Base-by-base conservation (phyloP, 2,113 vertebrate genomes). In the Zootoca vivipara region DNA sequence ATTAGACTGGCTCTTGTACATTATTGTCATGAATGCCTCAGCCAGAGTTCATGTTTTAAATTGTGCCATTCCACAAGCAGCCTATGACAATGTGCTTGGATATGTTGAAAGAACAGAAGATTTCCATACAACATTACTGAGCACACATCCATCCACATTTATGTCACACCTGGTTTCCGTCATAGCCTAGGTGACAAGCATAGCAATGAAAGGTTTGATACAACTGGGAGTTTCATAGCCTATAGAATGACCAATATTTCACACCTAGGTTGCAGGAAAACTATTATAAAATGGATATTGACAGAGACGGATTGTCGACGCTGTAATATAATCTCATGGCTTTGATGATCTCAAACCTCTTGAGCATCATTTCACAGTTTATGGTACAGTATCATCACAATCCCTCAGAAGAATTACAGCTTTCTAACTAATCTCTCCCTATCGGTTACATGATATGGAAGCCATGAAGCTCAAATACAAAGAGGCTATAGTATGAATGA, bases 381-480 rank as follows among this genome's bases (percentile, higher is more conserved):
- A 93, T 88, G 87, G 90, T 89, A 74, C 0, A 0, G 88, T 85
- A 92, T 93, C 86, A 94, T 94, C 93, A 90, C 95, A 94, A 95
- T 94, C 90, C 92, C 94, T 96, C 96, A 96, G 91, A 82, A 93
- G 93, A 96, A 96, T 95, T 96, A 94, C 87, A 93, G 91, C 92
- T 95, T 96, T 91, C 90, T 95, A 96, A 95, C 96, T 96, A 93
- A 96, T 95, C 95, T 96, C 90, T 96, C 84, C 93, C 94, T 96
- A 95, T 96, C 94, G 94, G 94, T 95, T 96, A 96, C 92, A 95
- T 93, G 91, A 80, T 89, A 89, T 95, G 93, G 95, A 95, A 97
- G 96, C 93, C 88, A 85, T 85, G 87, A 95, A 95, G 91, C 94
- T 92, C 93, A 93, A 89, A 92, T 85, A 93, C 92, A 96, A 94